Evolutionary conservation across 2,888 invertebrate genomes (phyloP), one percentile per base, ranked within the genome.

Genomic region (Caenorhabditis zanzibari): DNA sequence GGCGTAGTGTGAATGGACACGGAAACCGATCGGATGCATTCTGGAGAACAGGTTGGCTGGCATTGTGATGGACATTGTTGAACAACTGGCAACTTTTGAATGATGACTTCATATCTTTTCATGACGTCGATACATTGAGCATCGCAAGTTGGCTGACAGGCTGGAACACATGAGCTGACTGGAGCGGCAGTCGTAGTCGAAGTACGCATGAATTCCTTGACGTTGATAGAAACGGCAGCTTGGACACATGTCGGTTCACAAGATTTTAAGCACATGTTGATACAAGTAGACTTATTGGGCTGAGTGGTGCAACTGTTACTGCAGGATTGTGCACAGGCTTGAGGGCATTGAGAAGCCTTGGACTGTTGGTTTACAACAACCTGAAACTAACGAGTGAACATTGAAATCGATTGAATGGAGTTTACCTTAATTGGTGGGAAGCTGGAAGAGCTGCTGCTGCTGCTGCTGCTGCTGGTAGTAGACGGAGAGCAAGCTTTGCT

Each of bases 181-280:
- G 77, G 77, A 44, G 61, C 44, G 14, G 24, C 38, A 1, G 81
- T 81, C n/a, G 73, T 82, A 28, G 82, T 82, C 63, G 63, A 63
- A 63, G 63, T 63, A 47, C 73, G 63, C 41, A 85, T 79, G 64
- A 76, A 85, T 61, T 81, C 75, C 38, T 82, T 82, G 19, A 82
- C 80, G 58, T 80, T 85, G 24, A 76, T 64, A 5, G 77, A 74
- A 12, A 82, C 80, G 14, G 82, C 81, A 10, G 83, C 66, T 24
- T 84, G 81, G 28, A 86, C 54, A 56, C 86, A 86, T 28, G 75
- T 73, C n/a, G 86, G 82, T 52, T 85, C 85, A 54, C 87, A 84
- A 4, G 76, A 68, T 12, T 73, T 76, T 38, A 64, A 41, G 26
- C 84, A 84, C 66, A 72, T 71, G 12, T 58, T 63, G 22, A 58